A percentile compares a stretch with the other conserved stretches of the same genome.
Conservation (phyloP, 2,113 vertebrate genomes). For the Sitta europaea region DNA sequence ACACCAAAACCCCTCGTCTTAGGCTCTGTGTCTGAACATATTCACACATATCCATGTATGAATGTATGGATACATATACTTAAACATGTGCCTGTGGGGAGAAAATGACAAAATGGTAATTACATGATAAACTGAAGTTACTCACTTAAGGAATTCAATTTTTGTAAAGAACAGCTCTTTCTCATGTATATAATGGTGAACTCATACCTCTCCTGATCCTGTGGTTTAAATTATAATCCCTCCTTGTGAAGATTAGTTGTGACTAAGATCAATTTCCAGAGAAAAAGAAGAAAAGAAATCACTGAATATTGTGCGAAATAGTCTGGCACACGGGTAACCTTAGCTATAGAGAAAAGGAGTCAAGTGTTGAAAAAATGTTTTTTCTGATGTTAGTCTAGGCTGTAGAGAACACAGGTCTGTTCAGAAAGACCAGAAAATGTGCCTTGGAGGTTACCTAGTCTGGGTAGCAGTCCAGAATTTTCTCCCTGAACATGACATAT, state of each 20-base stretch:
- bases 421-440: neutral
- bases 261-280: neutral
- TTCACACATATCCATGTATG: fast-evolving
- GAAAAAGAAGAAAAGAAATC: neutral
- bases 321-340: neutral
- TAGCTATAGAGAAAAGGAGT: neutral
- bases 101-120: neutral
- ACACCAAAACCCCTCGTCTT: neutral
- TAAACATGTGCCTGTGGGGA: fast-evolving
- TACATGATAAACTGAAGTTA: neutral
- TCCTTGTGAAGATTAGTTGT: neutral
- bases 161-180: neutral
- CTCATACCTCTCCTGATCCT: neutral
- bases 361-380: neutral
- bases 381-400: neutral
- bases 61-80: too few relatives aligned
- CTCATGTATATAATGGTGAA: neutral
- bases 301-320: neutral
- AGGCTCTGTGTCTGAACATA: neutral
- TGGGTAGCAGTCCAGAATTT: neutral
- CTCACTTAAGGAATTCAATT: neutral
- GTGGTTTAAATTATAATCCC: neutral
- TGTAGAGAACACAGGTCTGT: neutral
- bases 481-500: neutral
- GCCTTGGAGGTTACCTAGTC: neutral